Base-by-base conservation (phyloP, 1,140 invertebrate genomes). In the Acromyrmex charruanus region DNA sequence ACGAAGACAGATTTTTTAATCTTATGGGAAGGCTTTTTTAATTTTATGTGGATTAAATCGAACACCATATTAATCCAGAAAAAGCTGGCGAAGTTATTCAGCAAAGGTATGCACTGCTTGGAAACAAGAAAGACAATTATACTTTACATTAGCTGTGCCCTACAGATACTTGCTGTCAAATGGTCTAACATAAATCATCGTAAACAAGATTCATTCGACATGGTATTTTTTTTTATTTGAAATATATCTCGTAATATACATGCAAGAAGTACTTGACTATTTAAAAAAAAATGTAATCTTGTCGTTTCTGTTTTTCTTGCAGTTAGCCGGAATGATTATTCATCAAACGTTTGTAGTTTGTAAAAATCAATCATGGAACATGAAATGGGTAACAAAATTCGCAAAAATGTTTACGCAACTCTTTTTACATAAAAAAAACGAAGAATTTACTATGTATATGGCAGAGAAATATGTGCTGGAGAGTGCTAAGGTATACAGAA, bases 21-120 rank as follows among this genome's bases (percentile, higher is more conserved):
- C 90, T 95, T 99, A 68, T 99, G 98, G 98, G 99, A 99, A 94
- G 98, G 98, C 3, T 94, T 99, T 5, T 99, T 98, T 94, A 99
- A 99, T 94, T 98, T 98, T 88, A 98, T 99, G 96, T 99, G 98
- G 98, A 98, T 7, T 99, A 98, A 6, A 35, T 98, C 98, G 0
- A 99, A 99, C 94, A 99, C 94, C 98, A 31, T 98, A 14, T 93
- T 99, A 25, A 94, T 98, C 58, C 98, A 99, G 97, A 98, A 99
- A 95, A 97, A 98, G 88, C 94, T 98, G 75, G 97, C 98, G 12
- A 97, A 98, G 84, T 97, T 96, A 69, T 96, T 99, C 59, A 96
- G 97, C 14, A 95, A 96, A 87, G 95, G 99, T 65, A 95, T 99
- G 51, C 97, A 98, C 92, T 96, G 96, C 75, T 97, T 99, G 87